Conservation (phyloP, 2,113 vertebrate genomes). For the Psittacula cyanocephala region DNA sequence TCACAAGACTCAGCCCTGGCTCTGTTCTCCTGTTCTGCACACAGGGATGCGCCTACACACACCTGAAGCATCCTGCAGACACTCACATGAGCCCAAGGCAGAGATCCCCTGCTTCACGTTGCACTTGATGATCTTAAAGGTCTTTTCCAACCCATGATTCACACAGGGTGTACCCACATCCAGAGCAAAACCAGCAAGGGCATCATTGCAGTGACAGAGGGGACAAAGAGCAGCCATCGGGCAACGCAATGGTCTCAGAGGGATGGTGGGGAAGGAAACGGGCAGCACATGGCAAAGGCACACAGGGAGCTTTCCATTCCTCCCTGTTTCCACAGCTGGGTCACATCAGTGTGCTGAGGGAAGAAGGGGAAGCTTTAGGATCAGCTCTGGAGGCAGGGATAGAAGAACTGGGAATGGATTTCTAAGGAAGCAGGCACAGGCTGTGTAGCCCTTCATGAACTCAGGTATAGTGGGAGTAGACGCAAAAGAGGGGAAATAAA, state of each 20-base stretch:
- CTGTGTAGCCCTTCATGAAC: background rate
- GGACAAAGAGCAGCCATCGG: background rate
- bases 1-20: background rate
- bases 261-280: accelerated
- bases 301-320: background rate
- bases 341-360: background rate
- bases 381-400: background rate
- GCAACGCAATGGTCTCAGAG: background rate
- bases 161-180: accelerated
- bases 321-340: background rate
- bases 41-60: accelerated
- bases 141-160: background rate
- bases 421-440: background rate
- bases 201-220: background rate
- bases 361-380: background rate
- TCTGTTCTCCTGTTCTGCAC: background rate
- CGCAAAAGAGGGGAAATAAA: background rate
- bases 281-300: background rate
- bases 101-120: background rate
- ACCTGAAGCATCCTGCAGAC: background rate
- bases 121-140: background rate
- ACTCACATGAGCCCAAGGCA: accelerated
- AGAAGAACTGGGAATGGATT: background rate
- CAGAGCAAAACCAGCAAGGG: background rate
- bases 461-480: background rate